Conservation (phyloP, 2,888 invertebrate species). For the Acleris sparsana region DNA sequence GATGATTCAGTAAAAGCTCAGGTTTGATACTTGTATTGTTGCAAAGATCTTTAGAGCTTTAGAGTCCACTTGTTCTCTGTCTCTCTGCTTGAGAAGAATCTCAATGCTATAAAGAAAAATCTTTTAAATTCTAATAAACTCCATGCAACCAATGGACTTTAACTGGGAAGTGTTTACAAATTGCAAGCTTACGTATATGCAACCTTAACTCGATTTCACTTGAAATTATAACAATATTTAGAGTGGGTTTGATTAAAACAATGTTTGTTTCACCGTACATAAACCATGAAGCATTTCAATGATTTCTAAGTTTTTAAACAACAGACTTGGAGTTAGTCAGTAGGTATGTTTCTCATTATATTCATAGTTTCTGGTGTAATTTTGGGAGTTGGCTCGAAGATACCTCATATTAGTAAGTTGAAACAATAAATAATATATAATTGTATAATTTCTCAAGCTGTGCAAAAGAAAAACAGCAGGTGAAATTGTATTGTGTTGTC, state of each 20-base stretch:
- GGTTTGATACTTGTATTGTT: too few relatives aligned
- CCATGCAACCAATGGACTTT: too few relatives aligned
- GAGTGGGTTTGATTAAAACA: conserved; percentile 6
- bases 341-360: conserved; percentile 22
- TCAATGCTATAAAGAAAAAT: background rate
- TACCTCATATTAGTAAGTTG: background rate
- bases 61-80: too few relatives aligned
- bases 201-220: background rate
- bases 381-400: background rate
- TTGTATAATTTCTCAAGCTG: too few relatives aligned
- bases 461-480: too few relatives aligned
- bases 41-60: too few relatives aligned
- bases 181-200: background rate
- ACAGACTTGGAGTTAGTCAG: background rate
- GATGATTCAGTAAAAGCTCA: too few relatives aligned
- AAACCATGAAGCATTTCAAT: conserved; percentile 14
- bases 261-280: background rate
- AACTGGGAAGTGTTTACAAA: background rate
- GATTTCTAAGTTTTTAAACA: conserved; percentile 10
- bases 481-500: too few relatives aligned
- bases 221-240: too few relatives aligned
- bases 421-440: background rate
- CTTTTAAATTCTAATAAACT: too few relatives aligned
- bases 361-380: conserved; percentile 5
- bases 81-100: background rate